Conservation (phyloP, 2,797 vertebrate genomes). For the Carapus acus region DNA sequence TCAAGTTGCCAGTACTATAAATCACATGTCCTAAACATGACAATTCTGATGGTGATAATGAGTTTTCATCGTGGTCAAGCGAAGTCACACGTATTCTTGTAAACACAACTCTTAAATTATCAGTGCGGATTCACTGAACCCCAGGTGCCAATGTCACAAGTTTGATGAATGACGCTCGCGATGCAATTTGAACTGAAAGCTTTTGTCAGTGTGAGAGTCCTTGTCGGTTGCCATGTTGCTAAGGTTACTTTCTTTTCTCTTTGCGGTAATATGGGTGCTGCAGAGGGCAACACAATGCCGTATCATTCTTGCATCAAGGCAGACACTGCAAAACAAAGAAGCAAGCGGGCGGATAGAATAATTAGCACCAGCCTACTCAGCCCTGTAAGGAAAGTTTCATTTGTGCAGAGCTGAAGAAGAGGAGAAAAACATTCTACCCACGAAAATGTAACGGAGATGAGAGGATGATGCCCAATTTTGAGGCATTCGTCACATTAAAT, state of each 20-base stretch:
- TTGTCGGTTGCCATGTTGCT: conserved; percentile 23
- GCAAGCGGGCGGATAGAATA: conserved; percentile 25
- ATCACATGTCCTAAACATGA: too few relatives aligned
- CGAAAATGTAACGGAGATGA: neutral
- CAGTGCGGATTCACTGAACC: too few relatives aligned
- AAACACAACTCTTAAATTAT: too few relatives aligned
- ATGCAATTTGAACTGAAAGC: conserved; percentile 34
- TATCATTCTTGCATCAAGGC: conserved; percentile 26
- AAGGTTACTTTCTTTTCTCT: conserved; percentile 30
- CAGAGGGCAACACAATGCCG: conserved; percentile 31
- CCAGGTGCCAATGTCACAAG: too few relatives aligned
- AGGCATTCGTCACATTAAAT: too few relatives aligned
- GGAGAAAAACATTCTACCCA: neutral
- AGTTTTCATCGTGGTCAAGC: too few relatives aligned
- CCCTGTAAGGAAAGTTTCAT: conserved; percentile 1
- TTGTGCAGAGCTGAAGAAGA: conserved; percentile 2
- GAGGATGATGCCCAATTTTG: neutral
- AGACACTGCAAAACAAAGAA: conserved; percentile 24
- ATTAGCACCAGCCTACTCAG: conserved; percentile 26
- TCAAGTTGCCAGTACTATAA: too few relatives aligned
- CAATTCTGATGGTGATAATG: conserved; percentile 6
- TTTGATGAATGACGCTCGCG: conserved; percentile 25
- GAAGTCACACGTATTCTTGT: too few relatives aligned
- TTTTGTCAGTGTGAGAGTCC: conserved; percentile 24
- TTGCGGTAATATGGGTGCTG: conserved; percentile 26